A percentile compares a stretch with the other conserved stretches of the same genome.
phyloP scores from a whole-genome alignment of 2,113 vertebrate genomes.

The Alethe diademata region DNA sequence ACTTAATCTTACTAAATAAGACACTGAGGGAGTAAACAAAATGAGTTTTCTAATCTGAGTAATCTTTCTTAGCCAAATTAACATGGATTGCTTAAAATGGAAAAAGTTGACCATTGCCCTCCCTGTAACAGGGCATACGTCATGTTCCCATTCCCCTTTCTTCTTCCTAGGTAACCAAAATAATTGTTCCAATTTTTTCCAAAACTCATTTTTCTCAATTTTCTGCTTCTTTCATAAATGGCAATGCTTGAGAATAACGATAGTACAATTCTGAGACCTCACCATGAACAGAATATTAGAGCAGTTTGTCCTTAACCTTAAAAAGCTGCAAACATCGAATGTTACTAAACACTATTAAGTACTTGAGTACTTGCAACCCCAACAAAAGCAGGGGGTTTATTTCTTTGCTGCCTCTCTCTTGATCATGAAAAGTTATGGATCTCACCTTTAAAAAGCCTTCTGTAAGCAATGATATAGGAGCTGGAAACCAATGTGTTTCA shows the following conservation, averaged over 20 bases:
- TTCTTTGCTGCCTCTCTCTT: background rate
- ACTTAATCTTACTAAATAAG: background rate
- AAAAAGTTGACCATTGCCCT: constrained; percentile 1
- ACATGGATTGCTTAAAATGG: background rate
- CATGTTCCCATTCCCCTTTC: background rate
- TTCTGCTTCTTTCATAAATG: background rate
- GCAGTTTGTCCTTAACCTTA: background rate
- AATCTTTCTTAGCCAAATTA: background rate
- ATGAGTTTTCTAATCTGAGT: background rate
- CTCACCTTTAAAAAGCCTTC: background rate
- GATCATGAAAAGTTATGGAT: background rate
- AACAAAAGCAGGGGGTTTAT: background rate
- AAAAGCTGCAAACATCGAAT: background rate
- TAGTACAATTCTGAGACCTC: background rate
- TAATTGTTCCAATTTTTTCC: background rate
- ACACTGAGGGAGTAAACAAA: background rate
- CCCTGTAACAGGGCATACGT: background rate
- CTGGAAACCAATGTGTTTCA: background rate
- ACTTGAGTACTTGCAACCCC: background rate
- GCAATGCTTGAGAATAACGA: background rate
- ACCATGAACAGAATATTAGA: background rate
- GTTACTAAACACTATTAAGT: background rate
- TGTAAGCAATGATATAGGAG: background rate
- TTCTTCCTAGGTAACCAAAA: background rate
- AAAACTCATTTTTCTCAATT: background rate